phyloP scores from a whole-genome alignment of 2,888 invertebrate genomes.

The Campoplex capitator region DNA sequence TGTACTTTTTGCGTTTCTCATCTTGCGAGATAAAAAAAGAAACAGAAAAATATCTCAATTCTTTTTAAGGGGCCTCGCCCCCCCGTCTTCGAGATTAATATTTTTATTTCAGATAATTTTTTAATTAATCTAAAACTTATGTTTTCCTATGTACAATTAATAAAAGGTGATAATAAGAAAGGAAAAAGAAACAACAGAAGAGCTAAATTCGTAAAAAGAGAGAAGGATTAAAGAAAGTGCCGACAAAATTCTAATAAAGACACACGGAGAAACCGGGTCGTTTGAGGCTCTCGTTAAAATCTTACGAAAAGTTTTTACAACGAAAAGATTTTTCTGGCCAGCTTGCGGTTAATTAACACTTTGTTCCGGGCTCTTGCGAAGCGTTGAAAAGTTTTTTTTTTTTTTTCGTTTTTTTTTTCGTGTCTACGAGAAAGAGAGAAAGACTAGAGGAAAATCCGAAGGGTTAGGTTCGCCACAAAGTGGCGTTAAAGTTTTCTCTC shows the following conservation, averaged over 20 bases:
- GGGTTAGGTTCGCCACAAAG: slow-evolving; percentile 44
- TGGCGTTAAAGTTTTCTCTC: slow-evolving; percentile 59
- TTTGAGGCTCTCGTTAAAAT: slow-evolving; percentile 68
- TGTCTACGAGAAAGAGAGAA: background rate
- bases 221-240: slow-evolving; percentile 28
- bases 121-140: slow-evolving; percentile 4
- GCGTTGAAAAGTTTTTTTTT: slow-evolving; percentile 48
- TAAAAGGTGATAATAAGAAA: background rate
- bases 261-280: background rate
- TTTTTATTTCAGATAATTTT: background rate
- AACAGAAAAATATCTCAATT: background rate
- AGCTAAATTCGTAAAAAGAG: background rate
- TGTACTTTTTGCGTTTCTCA: background rate
- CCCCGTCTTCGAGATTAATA: background rate
- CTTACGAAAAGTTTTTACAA: slow-evolving; percentile 75
- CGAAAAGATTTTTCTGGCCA: slow-evolving; percentile 76
- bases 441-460: slow-evolving; percentile 7
- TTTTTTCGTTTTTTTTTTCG: too few species aligned
- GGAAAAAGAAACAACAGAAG: slow-evolving; percentile 38
- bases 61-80: background rate
- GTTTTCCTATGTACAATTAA: slow-evolving; percentile 11
- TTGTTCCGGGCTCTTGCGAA: slow-evolving; percentile 72
- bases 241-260: slow-evolving; percentile 31
- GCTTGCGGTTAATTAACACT: slow-evolving; percentile 77
- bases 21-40: background rate